Percentiles rank a stretch among this genome's conserved stretches.
These are phyloP conservation scores for Lutra lutra DNA, from an alignment of 2,797 vertebrate species.

Conservation along the genomic window DNA sequence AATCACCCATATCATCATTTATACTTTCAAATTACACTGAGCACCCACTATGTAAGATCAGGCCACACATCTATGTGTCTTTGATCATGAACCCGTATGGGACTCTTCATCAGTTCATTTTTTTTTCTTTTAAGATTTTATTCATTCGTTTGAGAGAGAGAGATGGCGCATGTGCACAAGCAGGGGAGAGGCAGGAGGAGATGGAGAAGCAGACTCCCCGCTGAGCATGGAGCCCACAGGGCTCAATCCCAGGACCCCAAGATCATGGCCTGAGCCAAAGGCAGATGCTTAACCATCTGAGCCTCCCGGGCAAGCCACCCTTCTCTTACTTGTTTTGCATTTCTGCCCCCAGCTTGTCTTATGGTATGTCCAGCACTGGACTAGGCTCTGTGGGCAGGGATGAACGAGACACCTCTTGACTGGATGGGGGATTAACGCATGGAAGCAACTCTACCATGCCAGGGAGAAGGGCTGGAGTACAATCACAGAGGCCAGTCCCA, in stretches of 20 bases:
- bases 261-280: too few relatives aligned
- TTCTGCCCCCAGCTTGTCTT: background rate
- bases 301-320: too few relatives aligned
- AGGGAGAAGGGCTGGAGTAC: background rate
- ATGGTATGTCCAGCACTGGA: accelerated
- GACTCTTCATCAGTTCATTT: background rate
- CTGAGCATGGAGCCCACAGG: too few relatives aligned
- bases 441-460: too few relatives aligned
- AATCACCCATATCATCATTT: background rate
- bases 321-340: background rate
- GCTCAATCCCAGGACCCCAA: too few relatives aligned
- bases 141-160: too few relatives aligned
- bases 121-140: too few relatives aligned
- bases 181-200: too few relatives aligned
- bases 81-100: background rate
- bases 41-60: background rate
- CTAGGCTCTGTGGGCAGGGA: background rate
- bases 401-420: background rate
- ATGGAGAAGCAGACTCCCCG: too few relatives aligned
- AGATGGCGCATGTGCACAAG: too few relatives aligned
- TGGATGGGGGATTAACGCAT: background rate
- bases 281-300: too few relatives aligned
- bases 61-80: background rate
- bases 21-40: background rate
- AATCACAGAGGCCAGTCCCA: background rate